Percentiles rank a stretch among this genome's conserved stretches.
Evolutionary conservation across 1,140 invertebrate species (phyloP).

Genomic region (Cataglyphis hispanica): DNA sequence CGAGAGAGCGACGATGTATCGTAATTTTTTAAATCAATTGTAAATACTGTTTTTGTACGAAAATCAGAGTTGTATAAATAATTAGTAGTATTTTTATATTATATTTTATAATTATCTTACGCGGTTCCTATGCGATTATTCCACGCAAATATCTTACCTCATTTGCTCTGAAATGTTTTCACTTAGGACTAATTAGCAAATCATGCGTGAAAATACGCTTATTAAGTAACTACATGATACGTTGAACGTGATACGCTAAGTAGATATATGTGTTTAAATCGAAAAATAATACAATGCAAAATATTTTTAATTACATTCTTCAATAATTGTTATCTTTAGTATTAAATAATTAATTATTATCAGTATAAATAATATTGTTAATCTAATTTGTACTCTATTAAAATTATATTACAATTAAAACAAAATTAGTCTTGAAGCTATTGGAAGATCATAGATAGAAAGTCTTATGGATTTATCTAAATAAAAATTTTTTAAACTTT

Average conservation of each 20-base stretch:
- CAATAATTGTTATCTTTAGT: neutral
- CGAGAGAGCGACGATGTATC: neutral
- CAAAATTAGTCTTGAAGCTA: constrained; percentile 16
- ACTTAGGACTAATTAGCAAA: constrained; percentile 20
- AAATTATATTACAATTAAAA: neutral
- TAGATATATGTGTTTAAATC: neutral
- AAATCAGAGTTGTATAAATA: neutral
- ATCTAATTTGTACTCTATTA: constrained; percentile 9
- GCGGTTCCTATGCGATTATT: neutral
- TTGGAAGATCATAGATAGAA: too few relatives aligned
- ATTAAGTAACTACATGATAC: neutral
- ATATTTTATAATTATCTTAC: too few relatives aligned
- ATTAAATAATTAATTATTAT: constrained; percentile 6
- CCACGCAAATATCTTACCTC: neutral
- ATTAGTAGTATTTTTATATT: constrained; percentile 18
- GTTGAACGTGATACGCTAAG: neutral
- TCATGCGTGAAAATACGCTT: constrained; percentile 40
- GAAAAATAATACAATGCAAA: constrained; percentile 2
- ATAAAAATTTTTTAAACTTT: neutral
- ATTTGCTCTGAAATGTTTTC: constrained; percentile 17
- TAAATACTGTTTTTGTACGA: neutral
- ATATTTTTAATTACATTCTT: neutral
- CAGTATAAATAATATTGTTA: neutral
- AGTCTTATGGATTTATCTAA: constrained; percentile 9
- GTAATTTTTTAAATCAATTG: neutral